These are phyloP conservation scores for Drosophila stalkeri DNA, from an alignment of 2,888 invertebrate genomes.

Conservation along the genomic window DNA sequence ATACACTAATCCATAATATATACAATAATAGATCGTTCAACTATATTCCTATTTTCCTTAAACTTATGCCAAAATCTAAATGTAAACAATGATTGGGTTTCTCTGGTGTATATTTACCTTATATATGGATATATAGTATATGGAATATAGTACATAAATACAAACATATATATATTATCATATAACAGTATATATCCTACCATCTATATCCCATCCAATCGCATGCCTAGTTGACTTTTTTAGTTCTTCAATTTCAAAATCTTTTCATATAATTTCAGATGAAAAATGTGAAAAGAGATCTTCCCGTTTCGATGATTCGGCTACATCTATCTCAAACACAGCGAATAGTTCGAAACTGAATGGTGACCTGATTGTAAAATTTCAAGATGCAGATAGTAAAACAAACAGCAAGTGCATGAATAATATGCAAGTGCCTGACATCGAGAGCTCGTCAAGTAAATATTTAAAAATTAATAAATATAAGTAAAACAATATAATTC, in stretches of 20 bases:
- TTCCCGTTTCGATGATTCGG: conserved; percentile 21
- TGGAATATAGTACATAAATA: no score
- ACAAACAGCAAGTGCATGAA: conserved; percentile 29
- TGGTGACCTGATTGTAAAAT: conserved; percentile 27
- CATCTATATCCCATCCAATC: background rate
- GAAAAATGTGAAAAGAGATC: conserved; percentile 35
- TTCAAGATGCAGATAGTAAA: conserved; percentile 34
- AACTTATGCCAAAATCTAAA: background rate
- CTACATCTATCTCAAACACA: background rate
- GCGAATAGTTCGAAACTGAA: conserved; percentile 16
- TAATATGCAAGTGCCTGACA: conserved; percentile 33
- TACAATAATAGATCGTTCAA: background rate
- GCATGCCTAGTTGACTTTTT: no score
- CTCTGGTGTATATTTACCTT: no score
- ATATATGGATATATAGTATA: no score
- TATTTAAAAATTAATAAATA: background rate
- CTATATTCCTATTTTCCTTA: background rate
- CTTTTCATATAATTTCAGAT: conserved; percentile 27
- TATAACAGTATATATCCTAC: background rate
- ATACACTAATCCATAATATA: background rate
- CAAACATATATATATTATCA: no score
- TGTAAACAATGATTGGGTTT: no score
- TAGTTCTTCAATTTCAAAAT: background rate
- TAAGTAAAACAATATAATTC: background rate
- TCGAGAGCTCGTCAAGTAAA: conserved; percentile 47